A percentile compares a stretch with the other conserved stretches of the same genome.
Evolutionary conservation across 2,797 vertebrate species (phyloP).

Genomic region (Rhinichthys osculus): DNA sequence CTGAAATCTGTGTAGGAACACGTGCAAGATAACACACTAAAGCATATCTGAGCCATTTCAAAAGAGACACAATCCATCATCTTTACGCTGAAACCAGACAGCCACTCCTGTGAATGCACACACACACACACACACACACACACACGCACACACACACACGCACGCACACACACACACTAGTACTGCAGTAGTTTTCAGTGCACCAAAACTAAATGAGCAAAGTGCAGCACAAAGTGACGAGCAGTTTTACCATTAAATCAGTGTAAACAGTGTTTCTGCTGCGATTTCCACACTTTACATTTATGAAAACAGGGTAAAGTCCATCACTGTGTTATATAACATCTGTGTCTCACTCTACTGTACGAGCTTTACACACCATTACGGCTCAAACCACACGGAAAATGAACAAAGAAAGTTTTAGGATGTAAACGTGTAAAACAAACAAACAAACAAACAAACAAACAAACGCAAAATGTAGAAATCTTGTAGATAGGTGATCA

Average conservation of each 20-base stretch:
- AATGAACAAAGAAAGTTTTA: not conserved
- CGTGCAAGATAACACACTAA: constrained; percentile 32
- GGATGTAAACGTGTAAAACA: not conserved
- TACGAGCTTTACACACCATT: not conserved
- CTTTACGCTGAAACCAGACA: constrained; percentile 7
- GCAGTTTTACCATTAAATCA: constrained; percentile 76
- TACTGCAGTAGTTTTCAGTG: constrained; percentile 2
- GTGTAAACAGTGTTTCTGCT: constrained; percentile 78
- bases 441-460: no score
- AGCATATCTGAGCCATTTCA: constrained; percentile 9
- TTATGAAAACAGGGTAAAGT: constrained; percentile 86
- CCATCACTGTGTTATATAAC: constrained; percentile 41
- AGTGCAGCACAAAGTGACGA: constrained; percentile 59
- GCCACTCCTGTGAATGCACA: constrained; percentile 32
- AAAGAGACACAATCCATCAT: constrained; percentile 43
- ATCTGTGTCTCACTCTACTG: constrained; percentile 1
- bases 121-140: not conserved
- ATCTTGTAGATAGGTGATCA: not conserved
- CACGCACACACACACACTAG: not conserved
- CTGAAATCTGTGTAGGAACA: constrained; percentile 31
- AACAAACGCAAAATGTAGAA: no score
- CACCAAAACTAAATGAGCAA: not conserved
- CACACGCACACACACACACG: not conserved
- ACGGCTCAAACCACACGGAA: not conserved
- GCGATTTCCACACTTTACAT: constrained; percentile 82